Evolutionary conservation across 2,888 invertebrate genomes (phyloP).

Genomic region (Phengaris alcon): DNA sequence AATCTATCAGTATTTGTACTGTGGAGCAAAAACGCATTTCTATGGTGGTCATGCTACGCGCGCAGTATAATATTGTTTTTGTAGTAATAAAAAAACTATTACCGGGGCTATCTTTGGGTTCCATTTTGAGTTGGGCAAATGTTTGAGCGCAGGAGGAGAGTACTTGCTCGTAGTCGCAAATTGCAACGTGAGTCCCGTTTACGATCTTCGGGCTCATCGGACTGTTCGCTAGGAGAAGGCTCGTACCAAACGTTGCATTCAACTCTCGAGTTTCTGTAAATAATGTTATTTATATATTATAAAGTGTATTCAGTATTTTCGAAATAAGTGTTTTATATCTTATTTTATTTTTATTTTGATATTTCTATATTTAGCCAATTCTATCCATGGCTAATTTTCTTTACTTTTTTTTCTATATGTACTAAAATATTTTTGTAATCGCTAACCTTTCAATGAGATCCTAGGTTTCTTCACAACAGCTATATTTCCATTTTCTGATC

Average conservation of each 20-base stretch:
- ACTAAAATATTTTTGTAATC: slow-evolving; percentile 56
- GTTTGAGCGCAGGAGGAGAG: slow-evolving; percentile 86
- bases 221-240: slow-evolving; percentile 94
- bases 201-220: slow-evolving; percentile 98
- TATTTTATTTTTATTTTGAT: too few relatives aligned
- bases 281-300: too few relatives aligned
- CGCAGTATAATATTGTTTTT: too few relatives aligned
- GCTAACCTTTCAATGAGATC: slow-evolving; percentile 86
- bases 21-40: too few relatives aligned
- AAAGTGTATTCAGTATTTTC: too few relatives aligned
- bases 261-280: slow-evolving; percentile 87
- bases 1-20: too few relatives aligned
- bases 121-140: slow-evolving; percentile 83
- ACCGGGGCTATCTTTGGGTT: slow-evolving; percentile 89
- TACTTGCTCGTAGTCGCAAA: slow-evolving; percentile 89
- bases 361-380: too few relatives aligned
- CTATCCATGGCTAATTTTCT: too few relatives aligned
- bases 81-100: slow-evolving; percentile 41
- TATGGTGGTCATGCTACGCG: too few relatives aligned
- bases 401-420: background rate
- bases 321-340: too few relatives aligned
- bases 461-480: slow-evolving; percentile 78
- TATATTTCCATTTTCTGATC: slow-evolving; percentile 80
- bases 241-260: slow-evolving; percentile 94
- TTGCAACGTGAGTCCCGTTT: slow-evolving; percentile 94